A percentile compares a stretch with the other conserved stretches of the same genome.
Evolutionary conservation across 1,140 invertebrate species (phyloP).

Genomic region (Drosophila ironensis): DNA sequence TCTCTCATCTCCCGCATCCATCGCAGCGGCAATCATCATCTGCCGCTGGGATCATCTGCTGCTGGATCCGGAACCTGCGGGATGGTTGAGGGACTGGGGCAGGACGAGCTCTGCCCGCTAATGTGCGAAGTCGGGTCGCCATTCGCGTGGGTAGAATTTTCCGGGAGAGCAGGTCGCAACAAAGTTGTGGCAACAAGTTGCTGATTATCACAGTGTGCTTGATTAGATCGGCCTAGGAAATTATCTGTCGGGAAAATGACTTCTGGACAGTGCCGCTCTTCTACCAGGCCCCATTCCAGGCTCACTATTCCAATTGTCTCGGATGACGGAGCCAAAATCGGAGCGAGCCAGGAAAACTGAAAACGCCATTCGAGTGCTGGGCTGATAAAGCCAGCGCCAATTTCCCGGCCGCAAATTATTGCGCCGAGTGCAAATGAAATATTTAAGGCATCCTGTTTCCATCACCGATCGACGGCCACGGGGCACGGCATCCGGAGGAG

Average conservation of each 20-base stretch:
- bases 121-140: conserved; percentile 49
- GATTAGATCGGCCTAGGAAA: conserved; percentile 39
- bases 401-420: conserved; percentile 56
- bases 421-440: conserved; percentile 52
- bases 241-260: conserved; percentile 39
- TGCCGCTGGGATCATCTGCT: conserved; percentile 33
- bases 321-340: conserved; percentile 55
- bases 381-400: conserved; percentile 16
- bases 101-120: conserved; percentile 45
- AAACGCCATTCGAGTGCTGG: conserved; percentile 16
- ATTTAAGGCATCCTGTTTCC: conserved; percentile 65
- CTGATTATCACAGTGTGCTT: conserved; percentile 52
- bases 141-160: conserved; percentile 45
- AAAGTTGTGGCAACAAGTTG: conserved; percentile 54
- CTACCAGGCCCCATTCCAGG: neutral
- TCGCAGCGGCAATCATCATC: conserved; percentile 47
- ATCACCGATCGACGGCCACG: conserved; percentile 5
- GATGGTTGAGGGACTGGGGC: conserved; percentile 22
- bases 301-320: conserved; percentile 38
- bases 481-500: conserved; percentile 19
- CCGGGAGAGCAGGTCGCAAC: conserved; percentile 33
- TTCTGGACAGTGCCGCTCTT: conserved; percentile 37
- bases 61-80: neutral
- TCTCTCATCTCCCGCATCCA: conserved; percentile 49
- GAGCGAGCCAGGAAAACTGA: conserved; percentile 14